Conservation (phyloP, 2,113 vertebrate genomes). For the Larimichthys crocea region DNA sequence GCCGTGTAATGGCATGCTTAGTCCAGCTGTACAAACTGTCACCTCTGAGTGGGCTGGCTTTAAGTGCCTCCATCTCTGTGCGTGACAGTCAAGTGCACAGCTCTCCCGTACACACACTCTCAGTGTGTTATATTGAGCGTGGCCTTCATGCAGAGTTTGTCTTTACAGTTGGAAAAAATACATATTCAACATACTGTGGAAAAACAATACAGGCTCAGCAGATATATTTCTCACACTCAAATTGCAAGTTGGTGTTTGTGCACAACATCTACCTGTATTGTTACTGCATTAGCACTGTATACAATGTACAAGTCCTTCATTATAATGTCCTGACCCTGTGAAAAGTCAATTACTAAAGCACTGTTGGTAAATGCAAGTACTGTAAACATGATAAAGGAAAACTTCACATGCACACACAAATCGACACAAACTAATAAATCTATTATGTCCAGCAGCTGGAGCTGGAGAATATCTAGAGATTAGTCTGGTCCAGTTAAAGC, state of each 20-base stretch:
- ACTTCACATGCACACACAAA: neutral
- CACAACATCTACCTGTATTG: neutral
- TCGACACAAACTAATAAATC: neutral
- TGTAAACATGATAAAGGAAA: neutral
- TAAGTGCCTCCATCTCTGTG: slow-evolving; percentile 38
- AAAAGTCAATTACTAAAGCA: neutral
- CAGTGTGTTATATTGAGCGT: slow-evolving; percentile 44
- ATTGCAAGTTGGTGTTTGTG: slow-evolving; percentile 12
- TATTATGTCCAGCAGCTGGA: too few species aligned
- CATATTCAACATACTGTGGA: slow-evolving; percentile 23
- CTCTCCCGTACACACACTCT: slow-evolving; percentile 19
- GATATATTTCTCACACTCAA: slow-evolving; percentile 19
- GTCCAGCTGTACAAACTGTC: slow-evolving; percentile 34
- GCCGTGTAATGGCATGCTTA: slow-evolving; percentile 36
- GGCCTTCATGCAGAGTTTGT: slow-evolving; percentile 52
- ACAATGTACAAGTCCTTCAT: neutral
- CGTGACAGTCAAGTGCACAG: slow-evolving; percentile 27
- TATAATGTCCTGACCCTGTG: neutral
- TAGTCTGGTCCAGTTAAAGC: slow-evolving; percentile 22
- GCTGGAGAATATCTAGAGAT: too few species aligned
- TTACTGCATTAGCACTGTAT: neutral
- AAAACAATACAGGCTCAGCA: slow-evolving; percentile 14
- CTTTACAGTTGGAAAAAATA: slow-evolving; percentile 17
- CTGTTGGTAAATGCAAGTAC: neutral
- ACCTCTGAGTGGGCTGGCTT: slow-evolving; percentile 38